Percentiles rank a stretch among this genome's conserved stretches.
Conservation (phyloP, 2,113 vertebrate species). For the Phyllostomus discolor region DNA sequence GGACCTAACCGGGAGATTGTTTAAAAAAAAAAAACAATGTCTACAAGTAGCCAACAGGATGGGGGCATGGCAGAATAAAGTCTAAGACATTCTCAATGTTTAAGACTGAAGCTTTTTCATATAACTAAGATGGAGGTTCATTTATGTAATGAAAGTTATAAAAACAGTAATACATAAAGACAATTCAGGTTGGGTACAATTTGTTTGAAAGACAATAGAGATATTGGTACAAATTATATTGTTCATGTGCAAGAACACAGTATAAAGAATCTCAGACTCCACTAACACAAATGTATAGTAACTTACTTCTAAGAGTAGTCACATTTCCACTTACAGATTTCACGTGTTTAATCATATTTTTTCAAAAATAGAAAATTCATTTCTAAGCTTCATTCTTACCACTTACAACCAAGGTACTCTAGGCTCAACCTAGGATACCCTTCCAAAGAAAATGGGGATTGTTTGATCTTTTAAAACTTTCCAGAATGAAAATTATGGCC, state of each 20-base stretch:
- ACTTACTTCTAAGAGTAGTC: not conserved
- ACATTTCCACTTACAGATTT: not conserved
- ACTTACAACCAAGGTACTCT: not conserved
- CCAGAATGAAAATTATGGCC: not conserved
- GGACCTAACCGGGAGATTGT: not conserved
- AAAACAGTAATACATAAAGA: not conserved
- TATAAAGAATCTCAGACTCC: not conserved
- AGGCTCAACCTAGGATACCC: not conserved
- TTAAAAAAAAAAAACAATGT: not conserved
- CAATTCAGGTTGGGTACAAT: not conserved
- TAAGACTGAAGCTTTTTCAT: not conserved
- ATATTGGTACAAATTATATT: not conserved
- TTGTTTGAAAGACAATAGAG: not conserved
- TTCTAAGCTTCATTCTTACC: not conserved
- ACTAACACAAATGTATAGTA: not conserved
- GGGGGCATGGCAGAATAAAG: not conserved
- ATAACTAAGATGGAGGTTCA: not conserved
- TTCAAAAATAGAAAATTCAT: not conserved
- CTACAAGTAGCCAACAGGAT: not conserved
- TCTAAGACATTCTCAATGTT: not conserved
- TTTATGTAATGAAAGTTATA: not conserved
- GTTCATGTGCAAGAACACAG: not conserved
- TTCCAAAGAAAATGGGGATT: not conserved
- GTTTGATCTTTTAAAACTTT: not conserved
- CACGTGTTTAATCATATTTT: not conserved